Conservation (phyloP, 2,797 vertebrate species). For the Diplodus sargus region DNA sequence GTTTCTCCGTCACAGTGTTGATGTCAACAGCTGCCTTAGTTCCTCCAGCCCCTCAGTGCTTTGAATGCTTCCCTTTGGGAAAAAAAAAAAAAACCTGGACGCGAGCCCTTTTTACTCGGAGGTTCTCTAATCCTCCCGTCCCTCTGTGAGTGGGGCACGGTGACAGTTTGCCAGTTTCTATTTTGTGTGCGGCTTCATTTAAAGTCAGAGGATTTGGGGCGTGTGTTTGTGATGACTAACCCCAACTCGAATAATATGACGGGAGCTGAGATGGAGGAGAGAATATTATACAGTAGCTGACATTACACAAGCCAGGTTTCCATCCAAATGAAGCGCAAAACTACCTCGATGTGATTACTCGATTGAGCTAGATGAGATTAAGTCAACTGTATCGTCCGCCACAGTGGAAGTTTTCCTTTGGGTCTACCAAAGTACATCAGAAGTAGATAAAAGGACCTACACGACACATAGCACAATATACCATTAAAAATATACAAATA, state of each 20-base stretch:
- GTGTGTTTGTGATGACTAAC: constrained; percentile 43
- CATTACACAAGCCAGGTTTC: not conserved
- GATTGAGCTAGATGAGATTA: too few species aligned
- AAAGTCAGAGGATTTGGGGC: constrained; percentile 30
- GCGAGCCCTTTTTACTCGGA: constrained; percentile 38
- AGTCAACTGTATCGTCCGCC: too few species aligned
- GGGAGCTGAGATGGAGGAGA: not conserved
- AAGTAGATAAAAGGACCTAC: too few species aligned
- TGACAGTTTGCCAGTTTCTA: constrained; percentile 38
- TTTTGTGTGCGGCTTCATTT: constrained; percentile 43
- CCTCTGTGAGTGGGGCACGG: constrained; percentile 11
- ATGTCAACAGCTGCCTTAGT: constrained; percentile 62
- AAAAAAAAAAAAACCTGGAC: constrained; percentile 30
- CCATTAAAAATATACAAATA: too few species aligned
- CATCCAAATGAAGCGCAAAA: not conserved
- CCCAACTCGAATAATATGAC: constrained; percentile 29
- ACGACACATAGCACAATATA: too few species aligned
- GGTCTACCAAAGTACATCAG: too few species aligned
- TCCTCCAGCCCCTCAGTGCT: constrained; percentile 35
- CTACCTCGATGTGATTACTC: too few species aligned
- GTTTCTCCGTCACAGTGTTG: constrained; percentile 46
- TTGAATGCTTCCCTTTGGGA: constrained; percentile 42
- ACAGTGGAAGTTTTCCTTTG: too few species aligned
- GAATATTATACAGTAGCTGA: not conserved
- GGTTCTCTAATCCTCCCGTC: constrained; percentile 54